phyloP scores from a whole-genome alignment of 2,113 vertebrate genomes.

The Calidris pugnax region DNA sequence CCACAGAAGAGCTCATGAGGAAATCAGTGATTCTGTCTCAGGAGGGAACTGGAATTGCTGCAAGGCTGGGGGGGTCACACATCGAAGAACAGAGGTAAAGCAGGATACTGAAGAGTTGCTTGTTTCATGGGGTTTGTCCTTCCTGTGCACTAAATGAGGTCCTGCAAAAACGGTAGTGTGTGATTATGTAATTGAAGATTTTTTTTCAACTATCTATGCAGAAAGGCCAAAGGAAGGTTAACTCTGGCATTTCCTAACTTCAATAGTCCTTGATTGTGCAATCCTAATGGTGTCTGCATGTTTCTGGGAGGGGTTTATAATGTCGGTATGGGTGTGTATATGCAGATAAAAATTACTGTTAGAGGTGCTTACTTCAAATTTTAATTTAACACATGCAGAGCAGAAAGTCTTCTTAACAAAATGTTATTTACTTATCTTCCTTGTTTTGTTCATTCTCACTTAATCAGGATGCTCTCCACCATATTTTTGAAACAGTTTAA shows the following conservation, averaged over 20 bases:
- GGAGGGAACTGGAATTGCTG: neutral
- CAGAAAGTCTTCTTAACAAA: constrained; percentile 5
- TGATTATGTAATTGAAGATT: constrained; percentile 39
- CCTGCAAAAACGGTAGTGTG: constrained; percentile 16
- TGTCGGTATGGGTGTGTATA: neutral
- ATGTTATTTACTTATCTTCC: constrained; percentile 14
- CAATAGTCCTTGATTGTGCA: constrained; percentile 17
- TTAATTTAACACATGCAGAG: neutral
- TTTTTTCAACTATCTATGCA: constrained; percentile 24
- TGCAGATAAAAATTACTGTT: neutral
- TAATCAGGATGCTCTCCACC: constrained; percentile 41
- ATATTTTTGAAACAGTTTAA: constrained; percentile 21
- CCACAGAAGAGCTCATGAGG: neutral
- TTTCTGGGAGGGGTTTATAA: constrained; percentile 31
- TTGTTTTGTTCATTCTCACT: neutral
- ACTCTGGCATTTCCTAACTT: constrained; percentile 56
- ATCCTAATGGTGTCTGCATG: neutral
- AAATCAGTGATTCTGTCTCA: neutral
- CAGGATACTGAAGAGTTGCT: constrained; percentile 20
- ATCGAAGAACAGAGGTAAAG: neutral
- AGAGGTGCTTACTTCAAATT: neutral
- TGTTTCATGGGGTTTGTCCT: constrained; percentile 40
- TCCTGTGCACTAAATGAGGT: constrained; percentile 44
- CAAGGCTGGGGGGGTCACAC: neutral
- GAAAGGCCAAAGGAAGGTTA: constrained; percentile 53